These are phyloP conservation scores for Varanus komodoensis DNA, from an alignment of 2,113 vertebrate species.

Conservation along the genomic window DNA sequence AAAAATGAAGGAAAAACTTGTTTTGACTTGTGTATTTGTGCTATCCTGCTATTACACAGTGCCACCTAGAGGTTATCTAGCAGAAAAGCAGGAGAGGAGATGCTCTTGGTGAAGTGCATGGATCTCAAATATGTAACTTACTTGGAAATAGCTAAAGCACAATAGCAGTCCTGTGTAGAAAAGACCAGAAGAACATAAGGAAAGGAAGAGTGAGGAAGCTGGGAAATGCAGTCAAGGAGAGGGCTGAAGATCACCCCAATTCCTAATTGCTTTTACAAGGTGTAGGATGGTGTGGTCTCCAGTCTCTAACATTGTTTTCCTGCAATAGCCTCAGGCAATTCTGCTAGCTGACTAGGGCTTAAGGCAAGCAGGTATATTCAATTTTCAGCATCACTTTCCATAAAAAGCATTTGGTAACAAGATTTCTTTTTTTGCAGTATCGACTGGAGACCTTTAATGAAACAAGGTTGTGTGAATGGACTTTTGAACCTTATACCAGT, in stretches of 20 bases:
- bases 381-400: not conserved
- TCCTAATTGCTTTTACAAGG: not conserved
- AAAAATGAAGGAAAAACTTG: too few species aligned
- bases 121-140: too few species aligned
- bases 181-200: not conserved
- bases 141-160: too few species aligned
- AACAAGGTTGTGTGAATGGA: constrained; percentile 84
- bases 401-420: rapidly evolving
- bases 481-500: constrained; percentile 79
- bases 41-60: too few species aligned
- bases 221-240: not conserved
- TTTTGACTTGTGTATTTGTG: too few species aligned
- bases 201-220: not conserved
- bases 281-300: not conserved
- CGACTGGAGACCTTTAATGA: constrained; percentile 87
- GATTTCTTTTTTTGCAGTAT: constrained; percentile 74
- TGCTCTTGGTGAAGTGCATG: too few species aligned
- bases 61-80: too few species aligned
- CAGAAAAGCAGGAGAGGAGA: too few species aligned
- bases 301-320: not conserved
- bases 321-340: not conserved
- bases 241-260: too few species aligned
- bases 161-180: not conserved
- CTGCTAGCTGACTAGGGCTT: not conserved
- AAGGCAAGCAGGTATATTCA: not conserved